Evolutionary conservation across 2,113 vertebrate species (phyloP), one percentile per base, ranked within the genome.

Genomic region (Rallus limicola): DNA sequence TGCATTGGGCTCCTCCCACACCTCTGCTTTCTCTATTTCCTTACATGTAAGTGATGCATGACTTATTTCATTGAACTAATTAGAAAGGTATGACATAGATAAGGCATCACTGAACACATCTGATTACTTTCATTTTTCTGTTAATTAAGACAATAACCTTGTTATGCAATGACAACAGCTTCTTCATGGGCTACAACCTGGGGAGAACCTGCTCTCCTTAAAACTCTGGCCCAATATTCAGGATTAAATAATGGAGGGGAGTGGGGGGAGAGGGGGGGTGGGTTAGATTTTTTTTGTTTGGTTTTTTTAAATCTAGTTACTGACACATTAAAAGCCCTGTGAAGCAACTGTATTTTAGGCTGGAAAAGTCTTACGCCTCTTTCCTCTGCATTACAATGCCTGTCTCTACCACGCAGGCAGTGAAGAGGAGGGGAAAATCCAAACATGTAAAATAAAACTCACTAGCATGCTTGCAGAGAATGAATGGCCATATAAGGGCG

Each of bases 401-500:
- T 87, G 44, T 80, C 21, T 67, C 67, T 33, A 71, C 36, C 70
- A 44, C 23, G 33, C 44, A 91, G 24, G 13, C 13, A 65, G 28
- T 34, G 29, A 74, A 88, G 55, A 75, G 33, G 24, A 81, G 34
- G 87, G 42, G 55, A 95, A 96, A 96, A 86, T 79, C 46, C 58
- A 89, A 86, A 88, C 71, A 65, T 15, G 31, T n/a, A 75, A 87
- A 94, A 26, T 10, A 76, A 67, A 50, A 74, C 75, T 82, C 26
- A 40, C 44, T n/a, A 46, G 44, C 11, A 5, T 63, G 17, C 52
- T 77, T 63, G 36, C 62, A 78, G 3, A 74, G n/a, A 63, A 88
- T 80, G 72, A 88, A 71, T 28, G 24, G 31, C 38, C 33, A 21
- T 0, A n/a, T 58, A 90, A 86, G 55, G 40, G 24, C 6, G 7